A percentile compares a stretch with the other conserved stretches of the same genome.
These are phyloP conservation scores for Antheraea yamamai DNA, from an alignment of 2,888 invertebrate genomes.

Conservation along the genomic window DNA sequence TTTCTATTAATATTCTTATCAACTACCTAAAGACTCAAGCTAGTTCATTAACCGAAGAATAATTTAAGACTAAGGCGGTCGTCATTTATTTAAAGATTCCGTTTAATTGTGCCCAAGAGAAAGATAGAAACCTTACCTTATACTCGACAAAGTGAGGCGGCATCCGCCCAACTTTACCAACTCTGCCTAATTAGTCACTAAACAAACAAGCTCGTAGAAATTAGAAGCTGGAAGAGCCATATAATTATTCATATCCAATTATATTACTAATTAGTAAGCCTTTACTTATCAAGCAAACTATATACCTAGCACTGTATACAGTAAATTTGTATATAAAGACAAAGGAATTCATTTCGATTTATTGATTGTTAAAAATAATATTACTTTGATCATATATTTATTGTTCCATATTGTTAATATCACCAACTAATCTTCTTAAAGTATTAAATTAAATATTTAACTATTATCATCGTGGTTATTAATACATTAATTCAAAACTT, in stretches of 20 bases:
- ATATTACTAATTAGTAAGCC: neutral
- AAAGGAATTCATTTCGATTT: neutral
- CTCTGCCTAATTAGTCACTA: conserved; percentile 65
- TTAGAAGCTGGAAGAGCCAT: conserved; percentile 40
- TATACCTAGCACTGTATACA: neutral
- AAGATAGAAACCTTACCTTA: conserved; percentile 48
- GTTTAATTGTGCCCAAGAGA: conserved; percentile 39
- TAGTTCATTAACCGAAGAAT: conserved; percentile 8
- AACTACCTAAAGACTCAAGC: conserved; percentile 4
- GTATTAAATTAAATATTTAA: too few species aligned
- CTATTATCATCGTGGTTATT: too few species aligned
- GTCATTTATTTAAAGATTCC: conserved; percentile 21
- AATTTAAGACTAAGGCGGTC: conserved; percentile 3
- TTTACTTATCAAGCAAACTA: neutral
- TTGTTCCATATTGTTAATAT: neutral
- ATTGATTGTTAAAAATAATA: neutral
- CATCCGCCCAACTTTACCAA: conserved; percentile 51
- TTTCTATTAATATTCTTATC: neutral
- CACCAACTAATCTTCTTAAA: too few species aligned
- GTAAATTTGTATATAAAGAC: neutral
- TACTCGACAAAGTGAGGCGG: conserved; percentile 43
- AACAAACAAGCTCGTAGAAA: conserved; percentile 53
- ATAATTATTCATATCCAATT: conserved; percentile 2
- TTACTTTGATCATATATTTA: neutral
- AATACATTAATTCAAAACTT: too few species aligned